These are phyloP conservation scores for Petroica traversi DNA, from an alignment of 2,113 vertebrate species.

Conservation along the genomic window DNA sequence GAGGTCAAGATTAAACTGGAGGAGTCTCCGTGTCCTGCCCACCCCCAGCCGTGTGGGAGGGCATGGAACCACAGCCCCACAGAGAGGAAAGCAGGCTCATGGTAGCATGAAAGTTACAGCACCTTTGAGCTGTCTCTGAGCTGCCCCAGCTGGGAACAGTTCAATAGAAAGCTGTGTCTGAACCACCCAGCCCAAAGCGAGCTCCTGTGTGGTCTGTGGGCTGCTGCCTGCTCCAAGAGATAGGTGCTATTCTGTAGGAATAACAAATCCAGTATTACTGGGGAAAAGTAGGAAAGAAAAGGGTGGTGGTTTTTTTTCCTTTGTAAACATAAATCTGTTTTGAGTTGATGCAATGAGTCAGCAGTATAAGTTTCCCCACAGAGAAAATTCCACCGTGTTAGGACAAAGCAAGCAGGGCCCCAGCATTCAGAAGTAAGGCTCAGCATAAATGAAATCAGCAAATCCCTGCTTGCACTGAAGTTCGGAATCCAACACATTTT, in stretches of 20 bases:
- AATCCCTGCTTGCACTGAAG: conserved; percentile 23
- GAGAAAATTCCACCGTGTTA: conserved; percentile 27
- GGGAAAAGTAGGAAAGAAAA: neutral
- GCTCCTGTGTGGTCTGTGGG: neutral
- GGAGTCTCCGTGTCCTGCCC: fast-evolving
- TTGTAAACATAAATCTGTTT: conserved; percentile 28
- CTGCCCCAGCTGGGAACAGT: neutral
- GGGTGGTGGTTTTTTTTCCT: neutral
- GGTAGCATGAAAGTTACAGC: neutral
- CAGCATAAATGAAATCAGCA: conserved; percentile 44
- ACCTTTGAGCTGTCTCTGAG: neutral
- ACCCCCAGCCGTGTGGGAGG: fast-evolving
- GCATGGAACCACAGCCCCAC: fast-evolving
- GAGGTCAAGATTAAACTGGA: neutral
- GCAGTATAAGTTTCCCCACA: conserved; percentile 39
- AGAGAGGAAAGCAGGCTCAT: neutral
- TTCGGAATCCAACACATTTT: neutral
- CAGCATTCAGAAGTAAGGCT: neutral
- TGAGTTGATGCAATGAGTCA: conserved; percentile 54
- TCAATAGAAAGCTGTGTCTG: neutral
- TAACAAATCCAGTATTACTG: neutral
- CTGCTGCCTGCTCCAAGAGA: neutral
- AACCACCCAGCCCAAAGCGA: neutral
- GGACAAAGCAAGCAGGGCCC: conserved; percentile 38
- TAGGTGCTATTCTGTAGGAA: neutral